Evolutionary conservation across 2,888 invertebrate species (phyloP).

Genomic region (Pseudolycoriella hygida): DNA sequence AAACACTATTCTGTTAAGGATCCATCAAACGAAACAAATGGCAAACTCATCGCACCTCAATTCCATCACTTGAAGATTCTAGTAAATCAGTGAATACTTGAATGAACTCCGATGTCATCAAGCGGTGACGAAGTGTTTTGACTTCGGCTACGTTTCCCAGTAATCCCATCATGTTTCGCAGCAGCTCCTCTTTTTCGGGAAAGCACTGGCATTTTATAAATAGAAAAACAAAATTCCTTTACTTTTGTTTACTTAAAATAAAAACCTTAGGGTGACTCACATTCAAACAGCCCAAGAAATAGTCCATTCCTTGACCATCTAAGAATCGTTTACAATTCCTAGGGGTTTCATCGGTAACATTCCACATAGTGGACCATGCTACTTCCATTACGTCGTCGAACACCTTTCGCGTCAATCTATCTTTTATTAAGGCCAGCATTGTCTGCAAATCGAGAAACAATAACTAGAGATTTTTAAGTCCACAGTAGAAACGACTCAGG

Average conservation of each 20-base stretch:
- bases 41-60: conserved; percentile 66
- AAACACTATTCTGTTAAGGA: conserved; percentile 3
- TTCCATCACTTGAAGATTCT: conserved; percentile 75
- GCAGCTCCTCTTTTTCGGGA: conserved; percentile 71
- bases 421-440: conserved; percentile 76
- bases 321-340: conserved; percentile 85
- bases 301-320: conserved; percentile 72
- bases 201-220: conserved; percentile 62
- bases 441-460: conserved; percentile 32
- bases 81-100: conserved; percentile 72
- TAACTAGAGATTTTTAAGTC: too few species aligned
- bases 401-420: conserved; percentile 52
- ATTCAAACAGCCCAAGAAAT: conserved; percentile 73
- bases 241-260: background rate
- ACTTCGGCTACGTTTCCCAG: conserved; percentile 96
- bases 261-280: conserved; percentile 31
- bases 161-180: conserved; percentile 96
- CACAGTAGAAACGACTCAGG: too few species aligned
- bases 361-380: conserved; percentile 99
- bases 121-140: conserved; percentile 51
- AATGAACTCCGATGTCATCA: conserved; percentile 75
- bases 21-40: conserved; percentile 7
- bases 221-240: conserved; percentile 6
- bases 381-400: conserved; percentile 95
- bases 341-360: conserved; percentile 90